phyloP scores from a whole-genome alignment of 1,140 invertebrate species.

The Lutraria rhynchaena region DNA sequence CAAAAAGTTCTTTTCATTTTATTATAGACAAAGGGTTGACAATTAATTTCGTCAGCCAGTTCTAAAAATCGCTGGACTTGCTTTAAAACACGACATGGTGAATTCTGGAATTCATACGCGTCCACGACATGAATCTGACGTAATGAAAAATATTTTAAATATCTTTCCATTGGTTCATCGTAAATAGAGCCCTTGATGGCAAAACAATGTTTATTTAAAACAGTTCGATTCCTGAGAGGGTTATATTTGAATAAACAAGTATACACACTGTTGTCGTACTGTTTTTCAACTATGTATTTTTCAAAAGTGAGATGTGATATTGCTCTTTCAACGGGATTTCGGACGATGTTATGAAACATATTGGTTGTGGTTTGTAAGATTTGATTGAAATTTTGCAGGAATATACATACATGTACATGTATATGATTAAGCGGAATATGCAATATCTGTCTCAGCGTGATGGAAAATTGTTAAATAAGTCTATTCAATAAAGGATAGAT shows the following conservation, averaged over 20 bases:
- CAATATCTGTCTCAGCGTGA: too few species aligned
- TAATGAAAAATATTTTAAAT: conserved; percentile 28
- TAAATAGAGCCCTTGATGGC: conserved; percentile 41
- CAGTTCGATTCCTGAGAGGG: background rate
- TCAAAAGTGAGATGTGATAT: conserved; percentile 45
- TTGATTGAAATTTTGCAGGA: too few species aligned
- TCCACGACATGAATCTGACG: conserved; percentile 34
- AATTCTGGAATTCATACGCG: background rate
- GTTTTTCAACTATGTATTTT: background rate
- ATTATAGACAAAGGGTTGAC: conserved; percentile 17
- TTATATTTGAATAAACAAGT: conserved; percentile 30
- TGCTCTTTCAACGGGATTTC: conserved; percentile 40
- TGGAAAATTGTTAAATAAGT: too few species aligned
- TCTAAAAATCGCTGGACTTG: conserved; percentile 2
- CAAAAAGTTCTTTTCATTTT: conserved; percentile 6
- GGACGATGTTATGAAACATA: too few species aligned
- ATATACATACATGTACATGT: too few species aligned
- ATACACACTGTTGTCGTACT: conserved; percentile 1
- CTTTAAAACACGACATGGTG: conserved; percentile 21
- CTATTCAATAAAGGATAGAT: too few species aligned
- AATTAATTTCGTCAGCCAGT: background rate
- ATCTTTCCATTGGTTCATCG: background rate
- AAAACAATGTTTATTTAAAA: conserved; percentile 35
- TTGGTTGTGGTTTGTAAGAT: too few species aligned
- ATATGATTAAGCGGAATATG: too few species aligned